These are phyloP conservation scores for Nephila pilipes DNA, from an alignment of 1,140 invertebrate genomes.

Conservation along the genomic window DNA sequence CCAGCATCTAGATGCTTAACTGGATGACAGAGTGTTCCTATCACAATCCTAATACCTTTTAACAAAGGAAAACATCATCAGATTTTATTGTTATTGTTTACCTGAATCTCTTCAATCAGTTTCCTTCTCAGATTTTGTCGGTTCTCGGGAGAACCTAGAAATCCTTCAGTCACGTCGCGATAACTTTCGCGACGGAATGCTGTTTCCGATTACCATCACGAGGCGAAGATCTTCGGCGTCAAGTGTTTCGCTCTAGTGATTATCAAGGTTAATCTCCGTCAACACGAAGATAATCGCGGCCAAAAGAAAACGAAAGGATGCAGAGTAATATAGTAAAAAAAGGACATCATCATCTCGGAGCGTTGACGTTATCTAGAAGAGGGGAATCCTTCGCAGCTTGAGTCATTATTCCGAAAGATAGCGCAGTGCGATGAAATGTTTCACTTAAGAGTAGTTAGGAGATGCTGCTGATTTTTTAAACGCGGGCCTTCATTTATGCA, in stretches of 20 bases:
- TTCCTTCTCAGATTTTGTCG: neutral
- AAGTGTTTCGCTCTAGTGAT: neutral
- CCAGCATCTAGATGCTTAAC: neutral
- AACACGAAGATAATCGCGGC: conserved; percentile 6
- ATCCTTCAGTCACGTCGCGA: conserved; percentile 12
- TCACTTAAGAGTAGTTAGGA: neutral
- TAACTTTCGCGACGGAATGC: neutral
- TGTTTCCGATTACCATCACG: conserved; percentile 13
- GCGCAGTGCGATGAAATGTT: neutral
- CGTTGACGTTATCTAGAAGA: conserved; percentile 4
- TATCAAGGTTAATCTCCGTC: conserved; percentile 26
- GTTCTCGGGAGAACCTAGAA: neutral
- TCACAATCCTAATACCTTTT: neutral
- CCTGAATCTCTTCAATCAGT: neutral
- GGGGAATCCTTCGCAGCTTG: neutral
- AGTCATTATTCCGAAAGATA: neutral
- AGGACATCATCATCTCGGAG: neutral
- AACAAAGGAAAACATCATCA: neutral
- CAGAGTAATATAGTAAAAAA: neutral
- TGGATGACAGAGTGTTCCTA: neutral
- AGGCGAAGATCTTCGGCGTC: neutral
- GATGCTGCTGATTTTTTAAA: neutral
- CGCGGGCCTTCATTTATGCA: too few species aligned
- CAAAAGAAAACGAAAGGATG: neutral
- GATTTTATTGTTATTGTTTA: neutral